Evolutionary conservation across 2,888 invertebrate genomes (phyloP).

Genomic region (Coleophora deauratella): DNA sequence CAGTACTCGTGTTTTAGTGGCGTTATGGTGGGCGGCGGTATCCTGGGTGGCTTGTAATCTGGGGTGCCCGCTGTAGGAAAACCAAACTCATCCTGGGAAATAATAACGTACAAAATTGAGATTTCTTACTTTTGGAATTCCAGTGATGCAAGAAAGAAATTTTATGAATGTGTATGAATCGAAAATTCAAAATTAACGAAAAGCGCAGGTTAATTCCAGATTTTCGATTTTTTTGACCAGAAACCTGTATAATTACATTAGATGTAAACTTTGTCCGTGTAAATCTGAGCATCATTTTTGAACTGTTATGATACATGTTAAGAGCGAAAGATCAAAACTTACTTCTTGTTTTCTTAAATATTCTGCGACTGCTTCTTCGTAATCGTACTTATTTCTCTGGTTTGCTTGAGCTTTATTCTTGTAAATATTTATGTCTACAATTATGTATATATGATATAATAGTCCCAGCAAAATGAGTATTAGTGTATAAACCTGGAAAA

Average conservation of each 20-base stretch:
- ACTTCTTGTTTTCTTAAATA: constrained; percentile 61
- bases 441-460: constrained; percentile 75
- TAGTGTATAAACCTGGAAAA: constrained; percentile 76
- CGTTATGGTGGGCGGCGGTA: constrained; percentile 56
- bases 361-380: constrained; percentile 51
- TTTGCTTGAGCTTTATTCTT: constrained; percentile 61
- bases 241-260: no score
- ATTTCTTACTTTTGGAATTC: no score
- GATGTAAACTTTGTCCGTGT: no score
- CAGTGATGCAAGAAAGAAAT: no score
- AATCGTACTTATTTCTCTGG: constrained; percentile 46
- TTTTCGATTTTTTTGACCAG: no score
- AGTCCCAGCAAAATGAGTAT: constrained; percentile 73
- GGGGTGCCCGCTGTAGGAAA: constrained; percentile 26
- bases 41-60: constrained; percentile 26
- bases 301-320: no score
- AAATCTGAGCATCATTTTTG: no score
- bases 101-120: neutral
- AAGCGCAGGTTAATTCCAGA: no score
- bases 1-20: constrained; percentile 74
- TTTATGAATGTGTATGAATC: no score
- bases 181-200: no score
- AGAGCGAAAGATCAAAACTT: no score
- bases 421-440: constrained; percentile 76
- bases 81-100: constrained; percentile 22